A percentile compares a stretch with the other conserved stretches of the same genome.
Conservation (phyloP, 2,113 vertebrate genomes). For the Elephantulus edwardii region DNA sequence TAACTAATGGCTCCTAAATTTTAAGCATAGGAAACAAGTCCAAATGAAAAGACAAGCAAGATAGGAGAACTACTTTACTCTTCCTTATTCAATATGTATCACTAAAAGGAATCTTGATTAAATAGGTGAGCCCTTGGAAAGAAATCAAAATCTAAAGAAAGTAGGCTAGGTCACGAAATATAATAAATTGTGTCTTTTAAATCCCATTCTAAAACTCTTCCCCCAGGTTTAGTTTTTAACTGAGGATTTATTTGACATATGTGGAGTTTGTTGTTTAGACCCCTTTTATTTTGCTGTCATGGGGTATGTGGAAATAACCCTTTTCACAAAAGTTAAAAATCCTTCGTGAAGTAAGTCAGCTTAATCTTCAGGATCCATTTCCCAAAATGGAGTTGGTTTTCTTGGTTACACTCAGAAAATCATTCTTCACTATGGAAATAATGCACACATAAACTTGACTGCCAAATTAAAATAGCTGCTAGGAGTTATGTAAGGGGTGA, state of each 20-base stretch:
- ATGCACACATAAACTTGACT: neutral
- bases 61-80: neutral
- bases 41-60: neutral
- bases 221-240: neutral
- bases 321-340: neutral
- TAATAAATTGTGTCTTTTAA: neutral
- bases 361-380: neutral
- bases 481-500: neutral
- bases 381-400: neutral
- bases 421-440: neutral
- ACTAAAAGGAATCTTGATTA: neutral
- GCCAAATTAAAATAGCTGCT: neutral
- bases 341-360: neutral
- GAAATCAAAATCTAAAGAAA: neutral
- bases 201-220: neutral
- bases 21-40: neutral
- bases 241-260: neutral
- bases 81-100: neutral
- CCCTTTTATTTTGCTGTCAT: neutral
- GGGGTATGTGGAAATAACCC: neutral
- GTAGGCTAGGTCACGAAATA: neutral
- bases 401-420: neutral
- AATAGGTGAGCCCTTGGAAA: neutral
- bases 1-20: conserved; percentile 32
- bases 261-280: neutral